Conservation (phyloP, 2,113 vertebrate genomes). For the Daphoenositta chrysoptera region DNA sequence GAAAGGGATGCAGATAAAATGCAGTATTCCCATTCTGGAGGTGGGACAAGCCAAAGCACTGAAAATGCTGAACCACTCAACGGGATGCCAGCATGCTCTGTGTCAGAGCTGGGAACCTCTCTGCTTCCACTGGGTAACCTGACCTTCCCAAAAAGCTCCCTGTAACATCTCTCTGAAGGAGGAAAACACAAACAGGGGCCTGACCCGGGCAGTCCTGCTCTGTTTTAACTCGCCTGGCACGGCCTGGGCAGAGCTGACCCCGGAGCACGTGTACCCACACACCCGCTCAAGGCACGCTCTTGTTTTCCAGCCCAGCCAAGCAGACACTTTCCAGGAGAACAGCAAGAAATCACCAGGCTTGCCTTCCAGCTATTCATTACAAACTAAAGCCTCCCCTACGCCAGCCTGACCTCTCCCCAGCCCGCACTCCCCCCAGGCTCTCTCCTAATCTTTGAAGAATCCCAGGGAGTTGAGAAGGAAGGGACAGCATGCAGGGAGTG, state of each 20-base stretch:
- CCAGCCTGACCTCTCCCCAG: conserved; percentile 23
- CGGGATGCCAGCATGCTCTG: rapidly evolving
- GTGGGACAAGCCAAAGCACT: neutral
- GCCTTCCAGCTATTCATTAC: conserved; percentile 34
- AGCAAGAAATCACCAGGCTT: neutral
- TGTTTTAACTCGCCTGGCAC: neutral
- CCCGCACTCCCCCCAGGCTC: neutral
- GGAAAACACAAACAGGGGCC: neutral
- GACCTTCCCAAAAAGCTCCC: neutral
- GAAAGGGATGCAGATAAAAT: rapidly evolving
- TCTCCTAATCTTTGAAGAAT: conserved; percentile 11
- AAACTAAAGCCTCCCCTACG: neutral
- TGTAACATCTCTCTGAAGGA: no score
- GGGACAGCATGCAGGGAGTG: neutral
- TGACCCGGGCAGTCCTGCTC: neutral
- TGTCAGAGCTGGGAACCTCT: neutral
- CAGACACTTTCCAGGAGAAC: neutral
- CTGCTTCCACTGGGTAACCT: rapidly evolving
- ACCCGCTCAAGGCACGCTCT: neutral
- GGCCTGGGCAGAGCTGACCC: neutral
- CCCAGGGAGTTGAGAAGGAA: neutral
- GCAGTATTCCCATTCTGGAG: neutral
- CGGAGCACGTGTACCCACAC: neutral
- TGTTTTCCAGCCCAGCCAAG: neutral
- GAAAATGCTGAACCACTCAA: neutral